phyloP scores from a whole-genome alignment of 2,113 vertebrate genomes.

The Perca fluviatilis region DNA sequence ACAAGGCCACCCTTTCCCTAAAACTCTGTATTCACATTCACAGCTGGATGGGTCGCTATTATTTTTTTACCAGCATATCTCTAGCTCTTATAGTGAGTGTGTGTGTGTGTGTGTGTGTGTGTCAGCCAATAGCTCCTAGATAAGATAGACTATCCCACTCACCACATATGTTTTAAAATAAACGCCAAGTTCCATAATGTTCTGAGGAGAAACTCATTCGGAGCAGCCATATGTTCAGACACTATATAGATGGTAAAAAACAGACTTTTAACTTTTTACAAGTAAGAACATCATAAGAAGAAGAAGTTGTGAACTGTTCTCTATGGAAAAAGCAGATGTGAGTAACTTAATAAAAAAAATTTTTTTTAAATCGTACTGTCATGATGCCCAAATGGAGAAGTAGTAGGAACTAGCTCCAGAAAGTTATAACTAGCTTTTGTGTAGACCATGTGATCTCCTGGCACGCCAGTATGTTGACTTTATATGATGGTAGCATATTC shows the following conservation, averaged over 20 bases:
- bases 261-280: neutral
- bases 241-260: constrained; percentile 10
- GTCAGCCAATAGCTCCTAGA: constrained; percentile 4
- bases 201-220: constrained; percentile 9
- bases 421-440: neutral
- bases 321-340: constrained; percentile 44
- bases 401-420: neutral
- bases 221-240: constrained; percentile 52
- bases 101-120: too few relatives aligned
- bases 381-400: neutral
- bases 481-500: neutral
- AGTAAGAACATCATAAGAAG: neutral
- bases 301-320: constrained; percentile 14
- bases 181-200: neutral
- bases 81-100: neutral
- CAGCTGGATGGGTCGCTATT: neutral
- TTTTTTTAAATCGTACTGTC: neutral
- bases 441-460: neutral
- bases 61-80: constrained; percentile 9
- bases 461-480: neutral
- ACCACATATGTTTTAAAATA: constrained; percentile 28
- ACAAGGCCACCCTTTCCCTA: neutral
- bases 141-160: constrained; percentile 21
- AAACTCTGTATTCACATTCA: constrained; percentile 8
- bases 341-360: constrained; percentile 18